phyloP scores from a whole-genome alignment of 2,113 vertebrate species.

The Marmota flaviventris region DNA sequence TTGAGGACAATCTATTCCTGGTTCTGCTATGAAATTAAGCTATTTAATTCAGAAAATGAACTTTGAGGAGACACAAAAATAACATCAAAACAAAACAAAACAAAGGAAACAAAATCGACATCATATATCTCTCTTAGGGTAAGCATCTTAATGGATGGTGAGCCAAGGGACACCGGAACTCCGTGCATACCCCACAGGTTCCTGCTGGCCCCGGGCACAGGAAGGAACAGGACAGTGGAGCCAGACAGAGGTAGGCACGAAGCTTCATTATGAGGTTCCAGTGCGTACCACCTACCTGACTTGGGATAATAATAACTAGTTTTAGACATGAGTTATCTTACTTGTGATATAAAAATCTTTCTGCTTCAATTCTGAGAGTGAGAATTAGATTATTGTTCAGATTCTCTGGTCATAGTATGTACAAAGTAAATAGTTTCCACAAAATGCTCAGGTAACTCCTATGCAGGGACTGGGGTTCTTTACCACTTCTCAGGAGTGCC shows the following conservation, averaged over 20 bases:
- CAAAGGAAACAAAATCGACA: not conserved
- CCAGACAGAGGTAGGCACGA: not conserved
- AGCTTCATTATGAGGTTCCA: not conserved
- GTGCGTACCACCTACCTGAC: too few relatives aligned
- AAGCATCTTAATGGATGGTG: not conserved
- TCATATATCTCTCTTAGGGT: not conserved
- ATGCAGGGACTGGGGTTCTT: not conserved
- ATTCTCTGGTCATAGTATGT: not conserved
- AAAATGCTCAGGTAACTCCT: accelerated
- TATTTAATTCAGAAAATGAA: not conserved
- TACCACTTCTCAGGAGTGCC: not conserved
- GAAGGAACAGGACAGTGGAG: accelerated
- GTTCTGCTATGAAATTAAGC: not conserved
- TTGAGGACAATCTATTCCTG: not conserved
- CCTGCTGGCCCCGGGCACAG: not conserved
- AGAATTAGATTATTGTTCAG: not conserved
- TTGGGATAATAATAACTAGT: not conserved
- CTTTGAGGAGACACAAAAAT: not conserved
- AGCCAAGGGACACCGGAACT: too few relatives aligned
- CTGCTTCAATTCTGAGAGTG: not conserved
- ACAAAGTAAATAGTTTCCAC: not conserved
- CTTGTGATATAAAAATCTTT: not conserved
- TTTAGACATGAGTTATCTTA: not conserved
- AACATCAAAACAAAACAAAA: not conserved
- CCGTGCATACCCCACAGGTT: accelerated